These are phyloP conservation scores for Myotis daubentonii DNA, from an alignment of 2,797 vertebrate genomes.

Conservation along the genomic window DNA sequence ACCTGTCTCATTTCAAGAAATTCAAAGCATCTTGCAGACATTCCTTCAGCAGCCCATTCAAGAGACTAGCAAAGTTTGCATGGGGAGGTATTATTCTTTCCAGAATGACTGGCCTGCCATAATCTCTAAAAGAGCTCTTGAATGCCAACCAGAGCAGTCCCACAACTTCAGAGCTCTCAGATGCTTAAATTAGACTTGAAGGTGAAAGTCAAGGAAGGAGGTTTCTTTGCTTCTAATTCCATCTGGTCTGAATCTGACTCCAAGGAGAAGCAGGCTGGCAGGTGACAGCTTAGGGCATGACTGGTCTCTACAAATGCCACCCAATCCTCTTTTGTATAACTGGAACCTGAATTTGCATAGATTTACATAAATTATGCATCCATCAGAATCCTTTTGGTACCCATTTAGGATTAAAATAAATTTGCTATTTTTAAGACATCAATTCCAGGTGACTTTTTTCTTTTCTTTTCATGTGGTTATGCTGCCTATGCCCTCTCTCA, in stretches of 20 bases:
- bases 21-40: not conserved
- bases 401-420: constrained; percentile 71
- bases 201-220: constrained; percentile 53
- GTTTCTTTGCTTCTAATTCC: constrained; percentile 56
- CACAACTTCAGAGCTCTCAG: constrained; percentile 36
- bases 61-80: not conserved
- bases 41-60: not conserved
- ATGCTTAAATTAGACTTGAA: constrained; percentile 44
- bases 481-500: not conserved
- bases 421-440: constrained; percentile 68
- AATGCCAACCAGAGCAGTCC: constrained; percentile 15
- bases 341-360: constrained; percentile 39
- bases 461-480: not conserved
- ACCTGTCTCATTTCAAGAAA: not conserved
- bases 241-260: constrained; percentile 64
- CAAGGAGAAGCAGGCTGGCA: constrained; percentile 51
- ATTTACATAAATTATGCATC: constrained; percentile 61
- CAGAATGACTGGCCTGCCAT: not conserved
- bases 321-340: constrained; percentile 46
- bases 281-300: constrained; percentile 65
- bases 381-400: constrained; percentile 19
- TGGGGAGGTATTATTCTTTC: not conserved
- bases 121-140: not conserved
- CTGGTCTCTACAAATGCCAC: constrained; percentile 65
- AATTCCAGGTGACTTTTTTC: constrained; percentile 2